phyloP scores from a whole-genome alignment of 2,797 vertebrate genomes.

The Momotus momota region DNA sequence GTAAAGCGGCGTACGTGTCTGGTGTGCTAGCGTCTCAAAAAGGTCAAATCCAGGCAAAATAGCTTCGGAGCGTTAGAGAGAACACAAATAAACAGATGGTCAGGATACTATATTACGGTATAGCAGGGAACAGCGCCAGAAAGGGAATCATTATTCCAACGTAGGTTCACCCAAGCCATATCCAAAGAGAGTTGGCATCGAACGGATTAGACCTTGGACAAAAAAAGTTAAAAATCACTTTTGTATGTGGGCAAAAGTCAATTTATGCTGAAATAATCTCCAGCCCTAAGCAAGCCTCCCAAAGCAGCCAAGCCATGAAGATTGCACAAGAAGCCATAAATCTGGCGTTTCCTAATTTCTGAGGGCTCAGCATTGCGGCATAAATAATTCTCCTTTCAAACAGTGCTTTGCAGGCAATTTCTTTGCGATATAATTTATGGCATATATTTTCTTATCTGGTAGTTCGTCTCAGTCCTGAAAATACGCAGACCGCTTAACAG shows the following conservation, averaged over 20 bases:
- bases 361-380: background rate
- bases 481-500: background rate
- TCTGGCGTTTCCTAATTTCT: background rate
- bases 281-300: background rate
- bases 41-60: background rate
- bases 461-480: background rate
- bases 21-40: background rate
- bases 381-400: background rate
- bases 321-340: constrained; percentile 33
- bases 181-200: background rate
- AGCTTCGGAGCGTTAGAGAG: background rate
- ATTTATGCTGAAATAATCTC: background rate
- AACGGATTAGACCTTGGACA: background rate
- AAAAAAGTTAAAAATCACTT: background rate
- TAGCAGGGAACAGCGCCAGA: background rate
- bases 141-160: background rate
- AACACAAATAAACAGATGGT: background rate
- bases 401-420: background rate
- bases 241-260: background rate
- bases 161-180: rapidly evolving
- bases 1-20: rapidly evolving
- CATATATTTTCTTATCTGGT: background rate
- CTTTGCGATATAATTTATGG: background rate
- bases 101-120: background rate
- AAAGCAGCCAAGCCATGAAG: background rate